Conservation (phyloP, 2,797 vertebrate species). For the Anguilla marmorata region DNA sequence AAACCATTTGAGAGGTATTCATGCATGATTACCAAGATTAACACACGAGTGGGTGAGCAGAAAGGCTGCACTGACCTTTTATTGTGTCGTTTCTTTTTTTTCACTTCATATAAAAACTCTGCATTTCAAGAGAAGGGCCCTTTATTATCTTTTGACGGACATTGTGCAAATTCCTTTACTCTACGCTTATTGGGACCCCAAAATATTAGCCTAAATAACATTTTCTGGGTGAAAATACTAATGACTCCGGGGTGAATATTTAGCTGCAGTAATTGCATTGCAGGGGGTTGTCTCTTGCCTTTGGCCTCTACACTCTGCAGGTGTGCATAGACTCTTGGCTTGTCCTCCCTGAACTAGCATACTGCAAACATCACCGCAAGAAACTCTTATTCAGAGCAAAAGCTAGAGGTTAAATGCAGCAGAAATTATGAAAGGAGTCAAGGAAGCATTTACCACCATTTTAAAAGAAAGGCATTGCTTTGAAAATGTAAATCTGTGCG, state of each 20-base stretch:
- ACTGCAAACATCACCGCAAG: not conserved
- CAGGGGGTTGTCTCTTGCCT: slow-evolving; percentile 54
- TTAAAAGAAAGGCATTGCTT: slow-evolving; percentile 48
- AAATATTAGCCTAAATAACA: not conserved
- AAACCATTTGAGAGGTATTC: slow-evolving; percentile 76
- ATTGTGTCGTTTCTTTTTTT: slow-evolving; percentile 43
- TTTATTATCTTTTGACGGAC: not conserved
- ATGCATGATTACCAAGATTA: slow-evolving; percentile 73
- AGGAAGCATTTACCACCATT: slow-evolving; percentile 52
- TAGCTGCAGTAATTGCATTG: slow-evolving; percentile 54
- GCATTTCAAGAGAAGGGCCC: not conserved
- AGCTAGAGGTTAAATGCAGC: slow-evolving; percentile 1
- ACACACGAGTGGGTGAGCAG: slow-evolving; percentile 75
- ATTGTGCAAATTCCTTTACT: not conserved
- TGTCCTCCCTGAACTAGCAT: not conserved
- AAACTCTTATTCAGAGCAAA: slow-evolving; percentile 58
- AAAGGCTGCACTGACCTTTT: slow-evolving; percentile 78
- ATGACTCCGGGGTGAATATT: slow-evolving; percentile 48
- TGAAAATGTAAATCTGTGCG: slow-evolving; percentile 66
- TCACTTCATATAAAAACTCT: not conserved
- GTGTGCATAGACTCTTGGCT: slow-evolving; percentile 53
- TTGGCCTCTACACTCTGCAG: slow-evolving; percentile 70
- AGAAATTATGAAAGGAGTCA: slow-evolving; percentile 56
- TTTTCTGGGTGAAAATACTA: not conserved
- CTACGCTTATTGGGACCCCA: not conserved